Conservation (phyloP, 2,113 vertebrate genomes). For the Syrrhaptes paradoxus region DNA sequence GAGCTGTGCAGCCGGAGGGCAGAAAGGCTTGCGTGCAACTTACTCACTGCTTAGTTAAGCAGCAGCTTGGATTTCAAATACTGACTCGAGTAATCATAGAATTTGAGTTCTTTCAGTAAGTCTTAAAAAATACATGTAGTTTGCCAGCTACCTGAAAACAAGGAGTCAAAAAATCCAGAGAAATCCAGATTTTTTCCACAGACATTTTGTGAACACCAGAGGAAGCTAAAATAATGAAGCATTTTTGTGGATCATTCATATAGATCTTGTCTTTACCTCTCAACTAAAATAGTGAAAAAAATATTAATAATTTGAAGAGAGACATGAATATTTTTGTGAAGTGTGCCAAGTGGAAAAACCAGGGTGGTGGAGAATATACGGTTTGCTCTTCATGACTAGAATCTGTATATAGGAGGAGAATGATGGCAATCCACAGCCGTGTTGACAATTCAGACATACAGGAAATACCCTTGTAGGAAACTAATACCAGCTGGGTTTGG, state of each 20-base stretch:
- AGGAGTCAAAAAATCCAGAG: not conserved
- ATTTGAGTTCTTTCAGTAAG: not conserved
- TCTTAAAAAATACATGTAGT: not conserved
- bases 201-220: not conserved
- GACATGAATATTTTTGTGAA: conserved; percentile 25
- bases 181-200: not conserved
- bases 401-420: conserved; percentile 61
- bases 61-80: not conserved
- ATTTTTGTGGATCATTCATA: not conserved
- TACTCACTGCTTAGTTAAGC: not conserved
- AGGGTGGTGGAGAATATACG: conserved; percentile 60
- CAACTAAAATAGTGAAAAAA: conserved; percentile 6
- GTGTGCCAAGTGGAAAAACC: conserved; percentile 63
- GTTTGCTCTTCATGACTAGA: conserved; percentile 61
- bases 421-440: conserved; percentile 39
- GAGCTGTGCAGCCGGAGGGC: not conserved
- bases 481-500: conserved; percentile 67
- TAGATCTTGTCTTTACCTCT: not conserved
- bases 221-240: not conserved
- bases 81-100: not conserved
- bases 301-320: conserved; percentile 49
- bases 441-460: conserved; percentile 55
- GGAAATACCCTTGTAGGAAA: conserved; percentile 66
- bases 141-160: not conserved
- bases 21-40: not conserved